Conservation (phyloP, 1,140 invertebrate species). For the Caenorhabditis inopinata region DNA sequence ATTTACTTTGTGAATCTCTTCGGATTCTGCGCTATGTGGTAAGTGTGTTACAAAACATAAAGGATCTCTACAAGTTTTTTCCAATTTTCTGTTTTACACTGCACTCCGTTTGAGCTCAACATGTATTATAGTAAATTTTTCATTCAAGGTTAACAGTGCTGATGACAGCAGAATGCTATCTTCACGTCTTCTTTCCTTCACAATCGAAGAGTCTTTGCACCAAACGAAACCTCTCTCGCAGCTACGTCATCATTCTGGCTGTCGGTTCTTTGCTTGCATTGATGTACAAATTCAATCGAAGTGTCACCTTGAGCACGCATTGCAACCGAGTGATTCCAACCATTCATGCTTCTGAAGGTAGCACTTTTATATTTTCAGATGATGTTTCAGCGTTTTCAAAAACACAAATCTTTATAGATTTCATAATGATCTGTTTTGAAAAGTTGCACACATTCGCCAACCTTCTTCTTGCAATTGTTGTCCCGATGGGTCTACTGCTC, state of each 20-base stretch:
- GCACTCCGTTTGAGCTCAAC: too few relatives aligned
- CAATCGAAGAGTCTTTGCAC: conserved; percentile 59
- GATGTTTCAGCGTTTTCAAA: too few relatives aligned
- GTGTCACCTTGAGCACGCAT: conserved; percentile 34
- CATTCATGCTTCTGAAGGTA: conserved; percentile 53
- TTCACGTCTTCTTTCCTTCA: conserved; percentile 58
- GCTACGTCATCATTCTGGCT: conserved; percentile 53
- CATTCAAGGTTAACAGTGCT: conserved; percentile 58
- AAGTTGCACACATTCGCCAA: conserved; percentile 55
- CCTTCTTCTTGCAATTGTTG: conserved; percentile 57
- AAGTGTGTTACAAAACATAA: conserved; percentile 11
- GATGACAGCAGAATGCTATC: conserved; percentile 60
- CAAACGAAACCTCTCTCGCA: conserved; percentile 51
- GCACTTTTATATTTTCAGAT: too few relatives aligned
- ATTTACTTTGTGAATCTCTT: conserved; percentile 58
- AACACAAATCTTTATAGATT: conserved; percentile 45
- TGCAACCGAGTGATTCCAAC: conserved; percentile 47
- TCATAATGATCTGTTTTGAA: conserved; percentile 50
- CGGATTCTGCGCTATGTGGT: conserved; percentile 61
- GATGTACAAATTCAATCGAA: conserved; percentile 61
- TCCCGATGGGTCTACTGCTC: conserved; percentile 56
- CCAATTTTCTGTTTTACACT: too few relatives aligned
- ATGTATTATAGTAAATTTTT: neutral
- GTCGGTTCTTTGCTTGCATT: conserved; percentile 50
- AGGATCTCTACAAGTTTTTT: too few relatives aligned